Base-by-base conservation (phyloP, 1,140 invertebrate genomes). In the Trissolcus basalis region DNA sequence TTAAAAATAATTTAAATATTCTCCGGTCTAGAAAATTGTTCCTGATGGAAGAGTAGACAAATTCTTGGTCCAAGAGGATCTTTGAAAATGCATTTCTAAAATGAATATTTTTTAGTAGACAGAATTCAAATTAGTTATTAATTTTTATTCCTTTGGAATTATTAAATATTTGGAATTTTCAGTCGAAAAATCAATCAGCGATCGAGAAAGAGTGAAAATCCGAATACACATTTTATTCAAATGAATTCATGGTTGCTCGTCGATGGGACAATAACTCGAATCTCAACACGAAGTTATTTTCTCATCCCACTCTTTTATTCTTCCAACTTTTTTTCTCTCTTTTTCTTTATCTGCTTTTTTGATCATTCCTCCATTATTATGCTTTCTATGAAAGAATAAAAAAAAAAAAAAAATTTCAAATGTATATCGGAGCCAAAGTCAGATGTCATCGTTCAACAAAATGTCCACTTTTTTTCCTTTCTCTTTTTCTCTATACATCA, bases 381-480 rank as follows among this genome's bases (percentile, higher is more conserved):
- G 19, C 19, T 27, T 27, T 27, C 19, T 27, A 27, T 27, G 19
- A 27, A 27, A 27, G 19, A 6, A 6, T 1, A 6, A 27, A 27
- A 27, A 27, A 27, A 27, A 6, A 6, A 6, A 6, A 27, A 27
- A 27, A 27, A 27, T 3, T 13, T 39, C 48, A 4, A 47, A 60
- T 43, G 36, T 67, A 74, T 68, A 33, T 80, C 81, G 82, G 80
- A 83, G 83, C 80, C 77, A 60, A 80, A 73, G 74, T 77, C 76
- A 75, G 77, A 82, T 82, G 83, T 83, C 81, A 82, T 81, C 69
- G 70, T 48, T 53, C 50, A 67, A 77, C 55, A 83, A 64, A 78
- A 81, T 77, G 78, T 71, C 56, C 70, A 77, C 60, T 15, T 27
- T 39, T n/a, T 27, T 6, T 27, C 6, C 19, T 27, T 27, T 27